Base-by-base conservation (phyloP, 2,888 invertebrate species). In the Drosophila paramelanica region DNA sequence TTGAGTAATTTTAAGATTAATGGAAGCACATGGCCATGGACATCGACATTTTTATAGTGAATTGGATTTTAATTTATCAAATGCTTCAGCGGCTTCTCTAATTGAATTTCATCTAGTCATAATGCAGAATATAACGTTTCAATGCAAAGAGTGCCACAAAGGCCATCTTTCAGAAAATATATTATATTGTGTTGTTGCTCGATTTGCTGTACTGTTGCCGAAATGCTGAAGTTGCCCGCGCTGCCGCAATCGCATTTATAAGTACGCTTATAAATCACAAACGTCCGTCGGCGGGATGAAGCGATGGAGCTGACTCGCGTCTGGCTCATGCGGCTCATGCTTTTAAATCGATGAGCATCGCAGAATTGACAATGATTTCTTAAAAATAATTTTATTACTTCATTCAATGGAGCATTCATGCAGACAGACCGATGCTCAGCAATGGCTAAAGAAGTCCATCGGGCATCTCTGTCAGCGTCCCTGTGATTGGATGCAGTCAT, bases 181-280 rank as follows among this genome's bases (percentile, higher is more conserved):
- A 57, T 83, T 81, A 81, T 74, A 83, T 83, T 83, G 74, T 86
- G 69, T 56, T 56, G 72, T 65, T 80, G 74, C 64, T 73, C 77
- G 75, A 76, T 73, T 77, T 76, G 73, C 50, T 65, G 27, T 47
- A 76, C 52, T 55, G 73, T 72, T 66, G 71, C n/a, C 50, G 50
- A 43, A 23, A 47, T 53, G 42, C 38, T 14, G n/a, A 13, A 41
- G 43, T 31, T 42, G 42, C 42, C 49, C 36, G 14, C 33, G 11
- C 33, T 33, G 33, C 33, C 27, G 27, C 61, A 80, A 86, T 86
- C 80, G 79, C 79, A 80, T 69, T 82, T 72, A 82, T 87, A 82
- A 87, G 80, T 84, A 73, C 79, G 85, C 87, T 84, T 87, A 88
- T 87, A 88, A 87, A 87, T 88, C 86, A 88, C 70, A 81, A 88